A percentile compares a stretch with the other conserved stretches of the same genome.
Evolutionary conservation across 2,113 vertebrate species (phyloP).

Genomic region (Bos javanicus): DNA sequence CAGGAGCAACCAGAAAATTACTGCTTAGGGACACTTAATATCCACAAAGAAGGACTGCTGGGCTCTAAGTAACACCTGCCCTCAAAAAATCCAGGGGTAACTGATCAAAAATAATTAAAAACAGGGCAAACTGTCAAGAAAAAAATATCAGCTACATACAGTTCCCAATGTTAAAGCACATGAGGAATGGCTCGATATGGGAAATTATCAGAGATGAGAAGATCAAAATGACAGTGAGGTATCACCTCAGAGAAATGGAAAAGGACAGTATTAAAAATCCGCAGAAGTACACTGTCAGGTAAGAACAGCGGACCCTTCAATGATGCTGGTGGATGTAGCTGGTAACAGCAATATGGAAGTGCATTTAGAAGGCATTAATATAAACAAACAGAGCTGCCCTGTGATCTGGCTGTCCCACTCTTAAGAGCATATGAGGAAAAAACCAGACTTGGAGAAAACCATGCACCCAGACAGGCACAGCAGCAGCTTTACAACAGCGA

Average conservation of each 20-base stretch:
- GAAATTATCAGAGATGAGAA: background rate
- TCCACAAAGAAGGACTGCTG: background rate
- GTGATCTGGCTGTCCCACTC: background rate
- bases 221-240: background rate
- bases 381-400: background rate
- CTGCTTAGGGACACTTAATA: background rate
- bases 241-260: background rate
- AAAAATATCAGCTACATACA: background rate
- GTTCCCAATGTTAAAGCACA: background rate
- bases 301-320: background rate
- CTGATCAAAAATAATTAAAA: background rate
- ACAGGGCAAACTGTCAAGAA: background rate
- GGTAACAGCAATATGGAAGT: background rate
- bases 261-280: background rate
- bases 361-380: background rate
- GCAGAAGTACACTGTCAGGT: accelerated
- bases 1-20: background rate
- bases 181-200: background rate
- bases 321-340: background rate
- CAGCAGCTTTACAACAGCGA: background rate
- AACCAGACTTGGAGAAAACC: background rate
- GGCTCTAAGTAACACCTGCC: background rate
- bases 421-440: background rate
- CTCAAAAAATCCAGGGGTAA: background rate
- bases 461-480: background rate